Percentiles rank a stretch among this genome's conserved stretches.
Evolutionary conservation across 2,113 vertebrate genomes (phyloP).

Genomic region (Silurus asotus): DNA sequence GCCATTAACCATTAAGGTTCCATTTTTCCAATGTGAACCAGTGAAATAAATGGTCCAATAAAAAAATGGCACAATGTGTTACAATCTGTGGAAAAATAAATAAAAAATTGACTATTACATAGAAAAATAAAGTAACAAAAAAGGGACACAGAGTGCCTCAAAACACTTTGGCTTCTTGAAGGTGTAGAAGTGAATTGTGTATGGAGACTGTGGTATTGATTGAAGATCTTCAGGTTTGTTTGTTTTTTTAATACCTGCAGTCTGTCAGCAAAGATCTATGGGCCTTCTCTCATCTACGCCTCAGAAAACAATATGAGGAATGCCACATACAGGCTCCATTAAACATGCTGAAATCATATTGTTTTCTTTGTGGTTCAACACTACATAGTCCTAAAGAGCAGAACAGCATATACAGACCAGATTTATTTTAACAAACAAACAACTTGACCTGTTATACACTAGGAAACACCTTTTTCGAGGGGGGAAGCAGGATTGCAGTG

Average conservation of each 20-base stretch:
- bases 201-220: slow-evolving; percentile 68
- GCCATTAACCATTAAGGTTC: not conserved
- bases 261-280: slow-evolving; percentile 61
- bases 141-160: not conserved
- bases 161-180: not conserved
- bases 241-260: slow-evolving; percentile 60
- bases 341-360: slow-evolving; percentile 53
- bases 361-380: slow-evolving; percentile 41
- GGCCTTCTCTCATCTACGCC: slow-evolving; percentile 51
- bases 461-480: not conserved
- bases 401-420: not conserved
- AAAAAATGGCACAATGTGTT: not conserved
- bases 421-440: not conserved
- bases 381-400: slow-evolving; percentile 43
- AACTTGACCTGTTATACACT: not conserved
- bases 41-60: not conserved
- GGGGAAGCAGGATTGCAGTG: not conserved
- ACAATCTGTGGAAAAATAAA: not conserved
- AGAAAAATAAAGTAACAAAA: not conserved
- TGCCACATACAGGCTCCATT: slow-evolving; percentile 53
- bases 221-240: slow-evolving; percentile 64
- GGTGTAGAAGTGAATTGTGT: slow-evolving; percentile 61
- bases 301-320: slow-evolving; percentile 63
- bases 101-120: not conserved
- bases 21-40: not conserved